Conservation (phyloP, 2,797 vertebrate species). For the Centropyge bicolor region DNA sequence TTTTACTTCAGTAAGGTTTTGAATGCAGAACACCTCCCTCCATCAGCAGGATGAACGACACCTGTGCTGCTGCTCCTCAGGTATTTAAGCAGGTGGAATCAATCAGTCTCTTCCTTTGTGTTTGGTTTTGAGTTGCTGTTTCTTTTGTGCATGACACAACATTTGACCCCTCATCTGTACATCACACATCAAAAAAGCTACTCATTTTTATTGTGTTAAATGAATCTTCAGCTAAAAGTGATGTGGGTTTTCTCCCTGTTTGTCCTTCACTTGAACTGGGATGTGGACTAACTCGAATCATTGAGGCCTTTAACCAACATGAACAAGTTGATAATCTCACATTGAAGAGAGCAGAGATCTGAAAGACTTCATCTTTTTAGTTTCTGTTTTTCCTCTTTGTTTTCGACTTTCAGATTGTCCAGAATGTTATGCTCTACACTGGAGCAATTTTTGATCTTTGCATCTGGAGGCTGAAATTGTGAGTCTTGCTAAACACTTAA, state of each 20-base stretch:
- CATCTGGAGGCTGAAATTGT: too few relatives aligned
- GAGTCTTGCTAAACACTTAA: too few relatives aligned
- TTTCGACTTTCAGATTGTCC: not conserved
- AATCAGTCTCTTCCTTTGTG: not conserved
- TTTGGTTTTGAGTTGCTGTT: not conserved
- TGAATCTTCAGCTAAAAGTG: not conserved
- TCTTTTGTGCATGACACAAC: not conserved
- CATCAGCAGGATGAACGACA: conserved; percentile 12
- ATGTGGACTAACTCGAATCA: not conserved
- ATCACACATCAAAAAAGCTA: not conserved
- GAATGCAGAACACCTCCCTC: not conserved
- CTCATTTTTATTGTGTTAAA: not conserved
- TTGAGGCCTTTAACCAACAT: not conserved
- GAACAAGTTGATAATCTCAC: not conserved
- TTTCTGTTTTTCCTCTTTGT: not conserved
- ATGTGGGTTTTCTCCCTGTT: not conserved
- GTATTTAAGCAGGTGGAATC: not conserved
- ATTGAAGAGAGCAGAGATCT: not conserved
- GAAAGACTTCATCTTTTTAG: too few relatives aligned
- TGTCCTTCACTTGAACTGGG: not conserved
- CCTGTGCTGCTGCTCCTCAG: conserved; percentile 1
- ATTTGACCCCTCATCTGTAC: not conserved
- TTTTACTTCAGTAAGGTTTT: not conserved
- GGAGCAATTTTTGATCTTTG: too few relatives aligned
- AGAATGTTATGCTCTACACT: not conserved